Percentiles rank a stretch among this genome's conserved stretches.
Evolutionary conservation across 2,888 invertebrate genomes (phyloP).

Genomic region (Salpingus planirostris): DNA sequence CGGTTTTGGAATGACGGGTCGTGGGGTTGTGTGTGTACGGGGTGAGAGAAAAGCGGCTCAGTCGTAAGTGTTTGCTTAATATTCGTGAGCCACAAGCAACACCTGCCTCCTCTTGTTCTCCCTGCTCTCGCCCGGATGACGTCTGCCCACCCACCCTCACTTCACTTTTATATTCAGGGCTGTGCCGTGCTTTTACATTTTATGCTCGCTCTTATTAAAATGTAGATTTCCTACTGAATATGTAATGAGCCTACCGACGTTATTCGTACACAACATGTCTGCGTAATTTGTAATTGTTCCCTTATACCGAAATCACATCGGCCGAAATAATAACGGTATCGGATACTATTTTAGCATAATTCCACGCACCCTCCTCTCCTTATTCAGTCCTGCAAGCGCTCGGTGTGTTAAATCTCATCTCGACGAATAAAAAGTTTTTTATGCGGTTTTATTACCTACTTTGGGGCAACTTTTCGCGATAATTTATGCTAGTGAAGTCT

Average conservation of each 20-base stretch:
- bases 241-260: conserved; percentile 15
- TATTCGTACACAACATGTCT: conserved; percentile 6
- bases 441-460: no score
- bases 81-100: conserved; percentile 26
- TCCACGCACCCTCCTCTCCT: no score
- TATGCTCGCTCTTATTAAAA: conserved; percentile 19
- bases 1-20: no score
- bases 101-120: conserved; percentile 22
- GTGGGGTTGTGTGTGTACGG: no score
- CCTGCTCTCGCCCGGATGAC: conserved; percentile 1
- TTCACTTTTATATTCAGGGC: conserved; percentile 14
- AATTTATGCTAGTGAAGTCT: no score
- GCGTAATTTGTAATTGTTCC: conserved; percentile 8
- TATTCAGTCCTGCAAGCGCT: no score
- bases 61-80: conserved; percentile 28
- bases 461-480: no score
- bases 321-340: no score
- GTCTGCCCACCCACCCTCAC: background rate
- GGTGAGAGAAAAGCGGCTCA: conserved; percentile 35
- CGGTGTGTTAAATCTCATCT: no score
- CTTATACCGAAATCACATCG: conserved; percentile 1
- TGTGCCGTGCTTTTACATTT: conserved; percentile 15
- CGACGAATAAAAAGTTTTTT: no score
- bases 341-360: no score
- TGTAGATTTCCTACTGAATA: conserved; percentile 19